Percentiles rank a stretch among this genome's conserved stretches.
These are phyloP conservation scores for Euclidia mi DNA, from an alignment of 2,888 invertebrate species.

Conservation along the genomic window DNA sequence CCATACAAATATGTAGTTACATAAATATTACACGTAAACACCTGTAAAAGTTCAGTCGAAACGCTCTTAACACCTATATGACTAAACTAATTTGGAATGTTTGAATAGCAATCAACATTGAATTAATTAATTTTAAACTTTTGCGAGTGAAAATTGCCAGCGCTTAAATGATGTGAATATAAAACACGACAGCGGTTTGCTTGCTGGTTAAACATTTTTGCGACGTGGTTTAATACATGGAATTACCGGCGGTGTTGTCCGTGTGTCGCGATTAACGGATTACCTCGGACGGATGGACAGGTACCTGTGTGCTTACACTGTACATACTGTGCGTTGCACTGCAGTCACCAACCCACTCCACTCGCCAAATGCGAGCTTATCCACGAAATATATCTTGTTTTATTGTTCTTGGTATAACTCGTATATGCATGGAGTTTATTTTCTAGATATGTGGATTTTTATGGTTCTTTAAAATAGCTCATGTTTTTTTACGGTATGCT, in stretches of 20 bases:
- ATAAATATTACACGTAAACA: too few relatives aligned
- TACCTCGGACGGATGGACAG: background rate
- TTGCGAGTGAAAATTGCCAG: too few relatives aligned
- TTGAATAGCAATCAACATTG: too few relatives aligned
- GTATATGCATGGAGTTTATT: background rate
- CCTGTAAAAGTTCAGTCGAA: too few relatives aligned
- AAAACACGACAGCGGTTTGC: background rate
- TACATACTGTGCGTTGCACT: background rate
- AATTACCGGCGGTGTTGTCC: background rate
- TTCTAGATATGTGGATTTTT: background rate
- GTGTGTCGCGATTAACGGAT: constrained; percentile 2
- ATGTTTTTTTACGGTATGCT: too few relatives aligned
- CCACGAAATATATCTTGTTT: background rate
- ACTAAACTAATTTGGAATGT: too few relatives aligned
- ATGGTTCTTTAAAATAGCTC: too few relatives aligned
- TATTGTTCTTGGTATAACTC: background rate
- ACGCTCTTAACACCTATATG: too few relatives aligned
- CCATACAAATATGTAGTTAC: too few relatives aligned
- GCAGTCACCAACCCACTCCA: background rate
- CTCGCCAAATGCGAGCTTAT: background rate
- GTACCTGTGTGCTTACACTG: background rate
- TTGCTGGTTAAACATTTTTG: background rate
- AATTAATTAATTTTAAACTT: too few relatives aligned
- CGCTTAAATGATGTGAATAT: too few relatives aligned
- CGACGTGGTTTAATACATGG: background rate